phyloP scores from a whole-genome alignment of 1,140 invertebrate genomes.

The Aphaenogaster ashmeadi region DNA sequence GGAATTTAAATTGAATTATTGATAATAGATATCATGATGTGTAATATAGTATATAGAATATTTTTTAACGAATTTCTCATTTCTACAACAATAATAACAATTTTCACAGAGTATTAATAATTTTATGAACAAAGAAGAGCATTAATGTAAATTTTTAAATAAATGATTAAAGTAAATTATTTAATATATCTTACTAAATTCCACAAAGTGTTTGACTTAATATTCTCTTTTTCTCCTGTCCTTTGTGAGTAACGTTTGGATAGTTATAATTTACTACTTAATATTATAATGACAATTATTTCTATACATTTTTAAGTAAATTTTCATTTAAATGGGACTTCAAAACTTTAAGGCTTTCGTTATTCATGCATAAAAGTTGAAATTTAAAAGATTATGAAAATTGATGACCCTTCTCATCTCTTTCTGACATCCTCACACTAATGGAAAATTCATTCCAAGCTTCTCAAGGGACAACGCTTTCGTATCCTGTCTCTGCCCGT shows the following conservation, averaged over 20 bases:
- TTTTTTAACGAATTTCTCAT: neutral
- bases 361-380: neutral
- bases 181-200: neutral
- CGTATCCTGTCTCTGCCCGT: neutral
- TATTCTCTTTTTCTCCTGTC: neutral
- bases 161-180: too few relatives aligned
- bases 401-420: neutral
- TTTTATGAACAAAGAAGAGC: neutral
- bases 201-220: neutral
- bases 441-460: neutral
- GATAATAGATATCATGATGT: neutral
- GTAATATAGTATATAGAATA: neutral
- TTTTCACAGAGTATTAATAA: slow-evolving; percentile 6
- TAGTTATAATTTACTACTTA: neutral
- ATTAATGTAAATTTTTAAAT: too few relatives aligned
- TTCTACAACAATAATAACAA: neutral
- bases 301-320: neutral
- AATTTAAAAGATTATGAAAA: slow-evolving; percentile 24
- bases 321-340: neutral
- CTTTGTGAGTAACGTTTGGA: neutral
- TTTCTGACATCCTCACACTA: neutral
- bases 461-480: neutral
- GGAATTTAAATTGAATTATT: neutral
- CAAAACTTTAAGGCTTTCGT: neutral
- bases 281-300: neutral